phyloP scores from a whole-genome alignment of 2,888 invertebrate species.

The Saturnia pavonia region DNA sequence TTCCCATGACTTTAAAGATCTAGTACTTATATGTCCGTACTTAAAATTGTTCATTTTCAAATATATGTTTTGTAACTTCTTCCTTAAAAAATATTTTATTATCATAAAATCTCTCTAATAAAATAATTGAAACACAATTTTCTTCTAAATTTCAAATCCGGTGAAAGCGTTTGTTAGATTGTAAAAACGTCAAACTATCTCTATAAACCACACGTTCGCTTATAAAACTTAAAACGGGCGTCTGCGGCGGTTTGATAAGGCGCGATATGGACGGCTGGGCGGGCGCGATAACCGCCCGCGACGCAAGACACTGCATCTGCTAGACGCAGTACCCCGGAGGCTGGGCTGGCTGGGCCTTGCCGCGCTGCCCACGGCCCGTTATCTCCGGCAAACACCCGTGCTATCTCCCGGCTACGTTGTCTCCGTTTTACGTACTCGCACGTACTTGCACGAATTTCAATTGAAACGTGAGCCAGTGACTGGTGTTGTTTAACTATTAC shows the following conservation, averaged over 20 bases:
- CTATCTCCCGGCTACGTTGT: constrained; percentile 25
- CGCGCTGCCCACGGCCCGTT: constrained; percentile 20
- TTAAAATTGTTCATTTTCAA: no score
- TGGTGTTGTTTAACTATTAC: not conserved
- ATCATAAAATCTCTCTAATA: no score
- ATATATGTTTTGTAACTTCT: no score
- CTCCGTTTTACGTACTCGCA: constrained; percentile 15
- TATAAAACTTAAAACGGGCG: constrained; percentile 37
- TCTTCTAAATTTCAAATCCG: no score
- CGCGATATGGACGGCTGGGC: constrained; percentile 58
- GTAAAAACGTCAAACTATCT: constrained; percentile 22
- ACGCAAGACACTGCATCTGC: constrained; percentile 29
- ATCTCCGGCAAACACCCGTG: constrained; percentile 25
- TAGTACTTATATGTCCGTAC: no score
- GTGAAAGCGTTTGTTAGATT: constrained; percentile 3
- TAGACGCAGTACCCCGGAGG: constrained; percentile 14
- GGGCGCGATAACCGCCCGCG: constrained; percentile 52
- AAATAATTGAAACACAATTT: no score
- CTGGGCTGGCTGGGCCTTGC: constrained; percentile 9
- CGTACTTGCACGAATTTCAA: constrained; percentile 12
- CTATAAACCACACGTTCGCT: constrained; percentile 28
- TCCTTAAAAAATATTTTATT: no score
- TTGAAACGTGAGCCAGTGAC: not conserved
- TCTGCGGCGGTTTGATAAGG: constrained; percentile 47
- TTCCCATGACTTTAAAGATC: not conserved